Evolutionary conservation across 2,113 vertebrate genomes (phyloP).

Genomic region (Amia ocellicauda): DNA sequence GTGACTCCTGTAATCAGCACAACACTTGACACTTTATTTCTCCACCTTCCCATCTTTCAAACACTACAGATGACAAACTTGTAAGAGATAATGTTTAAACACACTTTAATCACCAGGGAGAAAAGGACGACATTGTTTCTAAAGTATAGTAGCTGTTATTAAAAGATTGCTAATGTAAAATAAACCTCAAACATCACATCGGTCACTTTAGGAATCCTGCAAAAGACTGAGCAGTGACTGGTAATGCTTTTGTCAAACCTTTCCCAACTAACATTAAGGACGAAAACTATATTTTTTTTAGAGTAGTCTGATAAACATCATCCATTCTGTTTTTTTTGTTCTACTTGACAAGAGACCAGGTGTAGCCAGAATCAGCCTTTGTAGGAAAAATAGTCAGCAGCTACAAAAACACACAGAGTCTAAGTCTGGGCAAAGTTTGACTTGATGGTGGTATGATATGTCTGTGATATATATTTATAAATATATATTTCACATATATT

Average conservation of each 20-base stretch:
- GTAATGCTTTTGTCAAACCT: constrained; percentile 30
- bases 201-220: constrained; percentile 27
- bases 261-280: no score
- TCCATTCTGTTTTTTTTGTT: constrained; percentile 53
- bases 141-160: neutral
- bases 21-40: constrained; percentile 25
- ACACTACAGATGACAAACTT: constrained; percentile 22
- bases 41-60: constrained; percentile 20
- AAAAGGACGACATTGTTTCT: constrained; percentile 21
- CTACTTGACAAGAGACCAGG: constrained; percentile 62
- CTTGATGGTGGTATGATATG: no score
- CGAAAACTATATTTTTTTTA: no score
- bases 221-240: constrained; percentile 30
- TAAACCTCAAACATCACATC: constrained; percentile 21
- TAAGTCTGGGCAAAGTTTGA: no score
- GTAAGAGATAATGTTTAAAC: constrained; percentile 22
- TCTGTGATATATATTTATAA: no score
- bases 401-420: no score
- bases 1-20: constrained; percentile 34
- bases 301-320: constrained; percentile 57
- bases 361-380: constrained; percentile 42
- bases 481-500: no score
- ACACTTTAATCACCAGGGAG: neutral
- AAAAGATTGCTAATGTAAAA: constrained; percentile 18
- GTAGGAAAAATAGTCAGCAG: constrained; percentile 7